These are phyloP conservation scores for Radopholus similis DNA, from an alignment of 1,140 invertebrate genomes.

Conservation along the genomic window DNA sequence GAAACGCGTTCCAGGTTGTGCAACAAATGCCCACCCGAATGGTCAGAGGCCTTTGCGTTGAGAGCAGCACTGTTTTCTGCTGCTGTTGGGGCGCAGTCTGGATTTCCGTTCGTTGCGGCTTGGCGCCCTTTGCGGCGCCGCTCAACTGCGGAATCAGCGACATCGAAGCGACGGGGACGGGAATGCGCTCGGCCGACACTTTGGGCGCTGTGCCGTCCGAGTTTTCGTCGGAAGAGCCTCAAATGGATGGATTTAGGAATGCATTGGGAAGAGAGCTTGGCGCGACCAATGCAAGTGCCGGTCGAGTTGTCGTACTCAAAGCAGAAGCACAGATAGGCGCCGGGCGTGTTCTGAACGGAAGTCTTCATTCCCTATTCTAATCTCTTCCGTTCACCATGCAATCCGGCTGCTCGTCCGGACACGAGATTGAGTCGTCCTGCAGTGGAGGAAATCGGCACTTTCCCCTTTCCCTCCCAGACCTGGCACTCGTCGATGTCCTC, in stretches of 20 bases:
- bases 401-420: conserved; percentile 47
- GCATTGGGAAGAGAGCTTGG: not conserved
- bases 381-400: conserved; percentile 26
- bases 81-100: not conserved
- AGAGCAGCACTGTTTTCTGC: not conserved
- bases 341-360: conserved; percentile 35
- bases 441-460: no score
- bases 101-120: not conserved
- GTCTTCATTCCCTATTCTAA: not conserved
- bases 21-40: conserved; percentile 24
- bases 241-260: conserved; percentile 9
- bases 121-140: not conserved
- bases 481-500: conserved; percentile 45
- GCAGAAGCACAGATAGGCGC: conserved; percentile 49
- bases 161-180: conserved; percentile 24
- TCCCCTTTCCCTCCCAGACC: no score
- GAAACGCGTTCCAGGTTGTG: no score
- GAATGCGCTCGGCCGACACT: not conserved
- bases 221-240: conserved; percentile 1
- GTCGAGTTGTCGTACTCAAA: conserved; percentile 48
- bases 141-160: conserved; percentile 26
- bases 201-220: not conserved
- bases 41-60: conserved; percentile 23
- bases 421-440: conserved; percentile 21
- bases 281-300: conserved; percentile 31